phyloP scores from a whole-genome alignment of 2,888 invertebrate species.

The Muscina levida region DNA sequence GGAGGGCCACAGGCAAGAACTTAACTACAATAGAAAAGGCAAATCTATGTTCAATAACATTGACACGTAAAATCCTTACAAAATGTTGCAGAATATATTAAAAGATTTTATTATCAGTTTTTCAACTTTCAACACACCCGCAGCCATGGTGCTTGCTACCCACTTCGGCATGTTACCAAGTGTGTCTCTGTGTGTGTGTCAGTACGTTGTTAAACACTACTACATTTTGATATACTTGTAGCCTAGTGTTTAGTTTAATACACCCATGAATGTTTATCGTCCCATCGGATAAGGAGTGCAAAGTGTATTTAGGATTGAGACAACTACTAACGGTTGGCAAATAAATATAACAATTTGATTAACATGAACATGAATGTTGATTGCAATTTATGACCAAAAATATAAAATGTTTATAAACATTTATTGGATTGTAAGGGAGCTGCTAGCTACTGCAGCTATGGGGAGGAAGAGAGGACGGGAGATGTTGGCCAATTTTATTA shows the following conservation, averaged over 20 bases:
- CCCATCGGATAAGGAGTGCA: background rate
- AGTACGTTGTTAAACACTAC: background rate
- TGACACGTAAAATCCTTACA: slow-evolving; percentile 27
- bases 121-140: background rate
- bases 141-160: background rate
- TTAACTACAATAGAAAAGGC: background rate
- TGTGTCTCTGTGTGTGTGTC: no score
- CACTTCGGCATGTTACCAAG: no score
- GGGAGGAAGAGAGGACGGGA: slow-evolving; percentile 3
- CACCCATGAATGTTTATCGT: slow-evolving; percentile 17
- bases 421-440: background rate
- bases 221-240: background rate
- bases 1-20: background rate
- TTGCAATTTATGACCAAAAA: slow-evolving; percentile 39
- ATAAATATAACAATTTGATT: slow-evolving; percentile 41
- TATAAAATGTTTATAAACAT: slow-evolving; percentile 27
- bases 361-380: slow-evolving; percentile 41
- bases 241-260: slow-evolving; percentile 25
- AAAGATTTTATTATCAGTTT: slow-evolving; percentile 14
- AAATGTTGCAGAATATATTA: slow-evolving; percentile 16
- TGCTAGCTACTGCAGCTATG: background rate
- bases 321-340: background rate
- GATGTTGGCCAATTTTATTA: background rate
- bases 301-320: slow-evolving; percentile 16
- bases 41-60: slow-evolving; percentile 19